phyloP scores from a whole-genome alignment of 2,888 invertebrate species.

The Uloborus plumipes region DNA sequence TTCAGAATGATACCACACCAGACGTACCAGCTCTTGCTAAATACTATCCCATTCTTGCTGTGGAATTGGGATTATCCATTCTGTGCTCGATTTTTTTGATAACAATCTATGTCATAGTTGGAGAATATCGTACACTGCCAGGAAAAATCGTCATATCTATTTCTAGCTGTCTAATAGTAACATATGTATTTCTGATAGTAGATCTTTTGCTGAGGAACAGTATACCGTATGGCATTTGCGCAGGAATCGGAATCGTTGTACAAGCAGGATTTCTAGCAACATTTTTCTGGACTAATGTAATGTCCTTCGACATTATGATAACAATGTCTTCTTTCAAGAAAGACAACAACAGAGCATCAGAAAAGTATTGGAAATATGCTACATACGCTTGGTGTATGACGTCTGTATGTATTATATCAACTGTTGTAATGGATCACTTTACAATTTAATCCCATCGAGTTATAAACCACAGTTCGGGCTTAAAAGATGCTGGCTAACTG shows the following conservation, averaged over 20 bases:
- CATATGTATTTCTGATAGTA: slow-evolving; percentile 57
- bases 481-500: slow-evolving; percentile 64
- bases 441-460: slow-evolving; percentile 24
- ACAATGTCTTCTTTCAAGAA: slow-evolving; percentile 64
- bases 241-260: slow-evolving; percentile 68
- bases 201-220: slow-evolving; percentile 40
- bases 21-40: slow-evolving; percentile 13
- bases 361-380: slow-evolving; percentile 56
- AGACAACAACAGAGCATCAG: slow-evolving; percentile 3
- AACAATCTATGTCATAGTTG: slow-evolving; percentile 26
- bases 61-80: slow-evolving; percentile 43
- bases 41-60: slow-evolving; percentile 44
- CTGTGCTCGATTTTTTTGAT: slow-evolving; percentile 36
- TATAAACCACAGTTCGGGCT: slow-evolving; percentile 60
- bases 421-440: slow-evolving; percentile 48
- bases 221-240: slow-evolving; percentile 25
- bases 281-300: slow-evolving; percentile 72
- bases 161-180: slow-evolving; percentile 59
- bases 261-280: slow-evolving; percentile 70
- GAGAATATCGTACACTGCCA: slow-evolving; percentile 62
- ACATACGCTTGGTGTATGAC: slow-evolving; percentile 59
- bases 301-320: slow-evolving; percentile 70
- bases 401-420: slow-evolving; percentile 34
- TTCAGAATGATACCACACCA: not conserved
- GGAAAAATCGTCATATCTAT: slow-evolving; percentile 65